Evolutionary conservation across 1,140 invertebrate species (phyloP), one percentile per base, ranked within the genome.

Genomic region (Hesperophylax magnus): DNA sequence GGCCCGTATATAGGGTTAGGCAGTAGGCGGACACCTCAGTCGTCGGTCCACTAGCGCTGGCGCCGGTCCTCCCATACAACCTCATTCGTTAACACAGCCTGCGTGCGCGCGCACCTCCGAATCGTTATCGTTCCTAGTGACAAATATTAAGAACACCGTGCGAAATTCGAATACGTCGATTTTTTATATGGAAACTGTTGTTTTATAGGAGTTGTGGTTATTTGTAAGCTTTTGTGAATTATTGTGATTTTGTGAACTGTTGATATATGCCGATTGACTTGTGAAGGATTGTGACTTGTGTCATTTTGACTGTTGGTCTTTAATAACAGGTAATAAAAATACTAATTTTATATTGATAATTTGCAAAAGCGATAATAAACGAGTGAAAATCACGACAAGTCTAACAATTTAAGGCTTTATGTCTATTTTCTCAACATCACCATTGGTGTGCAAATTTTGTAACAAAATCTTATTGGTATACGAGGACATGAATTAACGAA

Each of bases 1-100:
- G 39, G 39, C 11, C 63, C 20, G 69, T 83, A 83, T 83, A 83
- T 83, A 83, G 81, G 78, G 78, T 80, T 53, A 71, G 75, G n/a
- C 61, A 34, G 20, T 47, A 58, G 67, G 63, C 52, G 54, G 77
- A 77, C 52, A 74, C 81, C 72, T 80, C 78, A 83, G 81, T 83
- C 78, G 65, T 65, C 77, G 69, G 61, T 58, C 47, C 74, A 69
- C 81, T 58, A 31, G 78, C 81, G 58, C 60, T 18, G 65, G 74
- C n/a, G 74, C 31, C 47, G 75, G 58, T 77, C 78, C 61, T 61
- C 18, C 58, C 18, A 20, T 61, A 24, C 18, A 61, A 11, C 20
- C 17, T 61, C 58, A 61, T 61, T 61, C 18, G 9, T 24, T 24
- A 22, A 22, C 7, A 61, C 18, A 18, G 18, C 58, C 24, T 24